phyloP scores from a whole-genome alignment of 2,797 vertebrate species.

The Hemitrygon akajei region DNA sequence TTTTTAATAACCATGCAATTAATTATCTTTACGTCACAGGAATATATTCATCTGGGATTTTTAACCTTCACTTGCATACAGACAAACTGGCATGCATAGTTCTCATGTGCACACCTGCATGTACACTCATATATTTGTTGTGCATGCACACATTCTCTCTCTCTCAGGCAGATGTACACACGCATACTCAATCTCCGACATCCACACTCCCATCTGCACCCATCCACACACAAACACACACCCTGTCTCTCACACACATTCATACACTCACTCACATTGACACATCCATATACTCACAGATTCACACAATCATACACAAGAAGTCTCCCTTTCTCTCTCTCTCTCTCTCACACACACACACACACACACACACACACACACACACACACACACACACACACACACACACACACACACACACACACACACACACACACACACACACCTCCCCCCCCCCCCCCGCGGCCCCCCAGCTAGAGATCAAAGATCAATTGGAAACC shows the following conservation, averaged over 20 bases:
- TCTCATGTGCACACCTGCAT: too few relatives aligned
- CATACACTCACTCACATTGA: not conserved
- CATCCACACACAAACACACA: not conserved
- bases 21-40: not conserved
- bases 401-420: not conserved
- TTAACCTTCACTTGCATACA: not conserved
- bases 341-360: too few relatives aligned
- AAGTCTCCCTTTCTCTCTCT: too few relatives aligned
- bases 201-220: too few relatives aligned
- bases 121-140: too few relatives aligned
- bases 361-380: too few relatives aligned
- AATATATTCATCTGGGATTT: not conserved
- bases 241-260: not conserved
- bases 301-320: too few relatives aligned
- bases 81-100: not conserved
- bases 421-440: not conserved
- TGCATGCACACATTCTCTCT: too few relatives aligned
- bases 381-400: not conserved
- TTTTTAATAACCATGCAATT: not conserved
- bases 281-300: too few relatives aligned
- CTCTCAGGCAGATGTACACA: too few relatives aligned
- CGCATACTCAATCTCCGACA: too few relatives aligned
- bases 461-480: not conserved
- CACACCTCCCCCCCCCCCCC: not conserved
- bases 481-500: not conserved